Evolutionary conservation across 2,888 invertebrate genomes (phyloP), one percentile per base, ranked within the genome.

Genomic region (Sceliomorpha sp.): DNA sequence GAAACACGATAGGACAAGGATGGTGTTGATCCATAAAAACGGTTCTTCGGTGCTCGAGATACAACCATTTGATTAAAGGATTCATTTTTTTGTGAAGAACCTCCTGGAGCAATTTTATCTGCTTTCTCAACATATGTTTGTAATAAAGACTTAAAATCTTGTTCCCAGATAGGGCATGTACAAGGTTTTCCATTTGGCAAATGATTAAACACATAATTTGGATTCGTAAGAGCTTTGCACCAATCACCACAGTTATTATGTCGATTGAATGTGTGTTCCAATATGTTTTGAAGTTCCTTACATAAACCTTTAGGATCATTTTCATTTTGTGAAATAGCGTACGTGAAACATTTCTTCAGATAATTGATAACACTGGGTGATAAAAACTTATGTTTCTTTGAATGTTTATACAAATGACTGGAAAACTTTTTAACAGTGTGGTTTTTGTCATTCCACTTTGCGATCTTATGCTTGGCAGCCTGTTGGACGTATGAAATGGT

Each of bases 41-140:
- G 24, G 27, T 17, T 44, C 37, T 67, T 67, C 3, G 48, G 60
- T 10, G 51, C 44, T 32, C 45, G 27, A 27, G 15, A 42, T 8
- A 45, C 13, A 9, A 45, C 15, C 9, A 53, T 34, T n/a, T 10
- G 32, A 36, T 68, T 56, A 6, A 62, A 36, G 7, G 39, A 47
- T 9, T 67, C 60, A 34, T 67, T 62, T 5, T 7, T 29, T 32
- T 62, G 60, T 39, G 36, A 53, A 10, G 67, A 67, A 7, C 36
- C 67, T 53, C 60, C 44, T 4, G 51, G 47, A 12, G 53, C 45
- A 17, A 55, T 51, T 12, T 36, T 36, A 1, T n/a, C 36, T 3
- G 36, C 36, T 14, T 36, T 36, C 5, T 36, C 13, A 13, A 29
- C 53, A n/a, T 40, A 53, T 40, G 15, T 40, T 10, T 17, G 17